These are phyloP conservation scores for Apotomis betuletana DNA, from an alignment of 2,888 invertebrate genomes.

Conservation along the genomic window DNA sequence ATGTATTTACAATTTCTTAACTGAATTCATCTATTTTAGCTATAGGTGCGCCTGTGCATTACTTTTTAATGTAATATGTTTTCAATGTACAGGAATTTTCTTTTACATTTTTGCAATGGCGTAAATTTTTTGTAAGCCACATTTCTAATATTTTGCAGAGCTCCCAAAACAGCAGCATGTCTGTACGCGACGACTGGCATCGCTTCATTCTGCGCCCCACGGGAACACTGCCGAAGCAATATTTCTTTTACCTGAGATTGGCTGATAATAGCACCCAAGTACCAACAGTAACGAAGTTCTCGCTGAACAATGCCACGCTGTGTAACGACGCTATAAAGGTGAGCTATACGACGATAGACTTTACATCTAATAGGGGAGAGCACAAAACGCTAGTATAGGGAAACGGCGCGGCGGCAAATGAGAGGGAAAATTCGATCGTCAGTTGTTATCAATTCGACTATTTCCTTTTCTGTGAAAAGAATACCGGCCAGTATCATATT, in stretches of 20 bases:
- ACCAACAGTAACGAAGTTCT: conserved; percentile 59
- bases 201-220: conserved; percentile 57
- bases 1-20: too few relatives aligned
- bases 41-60: too few relatives aligned
- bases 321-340: conserved; percentile 71
- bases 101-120: too few relatives aligned
- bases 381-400: neutral
- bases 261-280: conserved; percentile 53
- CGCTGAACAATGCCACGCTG: conserved; percentile 65
- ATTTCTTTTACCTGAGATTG: conserved; percentile 57
- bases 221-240: conserved; percentile 55
- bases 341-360: conserved; percentile 34
- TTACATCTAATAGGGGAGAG: neutral
- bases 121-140: too few relatives aligned
- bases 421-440: conserved; percentile 22
- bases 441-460: conserved; percentile 26
- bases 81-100: too few relatives aligned
- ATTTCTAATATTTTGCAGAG: conserved; percentile 52
- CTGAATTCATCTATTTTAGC: too few relatives aligned
- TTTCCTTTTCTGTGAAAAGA: conserved; percentile 8
- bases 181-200: conserved; percentile 51
- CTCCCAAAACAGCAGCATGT: conserved; percentile 51
- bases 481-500: conserved; percentile 13
- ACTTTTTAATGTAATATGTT: too few relatives aligned
- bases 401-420: conserved; percentile 4